Conservation (phyloP, 1,140 invertebrate genomes). For the silkworm (Bombyx mori) region ASM3026992v2 NC_085123.1:11555001-11555500, state of each 20-base stretch:
- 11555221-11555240: constrained; percentile 22
- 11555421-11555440: constrained; percentile 43
- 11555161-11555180: constrained; percentile 44
- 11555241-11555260: constrained; percentile 18
- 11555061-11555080: constrained; percentile 59
- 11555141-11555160: constrained; percentile 34
- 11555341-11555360: constrained; percentile 58
- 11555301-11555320: constrained; percentile 15
- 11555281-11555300: too few species aligned
- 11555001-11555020: too few species aligned
- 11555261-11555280: too few species aligned
- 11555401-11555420: background rate
- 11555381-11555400: background rate
- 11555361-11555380: constrained; percentile 37
- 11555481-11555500: constrained; percentile 71
- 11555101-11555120: constrained; percentile 42
- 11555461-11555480: constrained; percentile 55
- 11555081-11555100: constrained; percentile 32
- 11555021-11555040: constrained; percentile 1
- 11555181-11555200: constrained; percentile 37
- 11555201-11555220: constrained; percentile 15
- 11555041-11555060: constrained; percentile 24
- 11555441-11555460: constrained; percentile 38
- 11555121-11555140: constrained; percentile 38
- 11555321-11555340: constrained; percentile 62